Conservation (phyloP, 2,888 invertebrate genomes). For the Malacosoma neustria region DNA sequence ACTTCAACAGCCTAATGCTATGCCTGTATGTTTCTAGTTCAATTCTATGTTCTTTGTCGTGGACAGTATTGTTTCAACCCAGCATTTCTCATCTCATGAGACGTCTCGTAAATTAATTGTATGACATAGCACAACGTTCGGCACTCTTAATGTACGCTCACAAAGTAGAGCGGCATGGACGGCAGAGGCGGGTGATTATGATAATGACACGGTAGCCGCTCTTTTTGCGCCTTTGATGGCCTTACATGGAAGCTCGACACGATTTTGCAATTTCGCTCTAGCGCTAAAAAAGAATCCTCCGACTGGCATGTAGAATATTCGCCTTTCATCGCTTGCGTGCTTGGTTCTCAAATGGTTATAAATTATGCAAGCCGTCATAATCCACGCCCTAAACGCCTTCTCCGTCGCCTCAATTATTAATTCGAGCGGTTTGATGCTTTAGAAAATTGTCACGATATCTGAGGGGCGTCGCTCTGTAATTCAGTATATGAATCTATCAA, state of each 20-base stretch:
- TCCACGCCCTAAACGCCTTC: conserved; percentile 70
- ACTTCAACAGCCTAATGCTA: too few relatives aligned
- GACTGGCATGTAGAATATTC: conserved; percentile 12
- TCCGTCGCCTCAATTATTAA: conserved; percentile 68
- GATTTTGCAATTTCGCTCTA: conserved; percentile 39
- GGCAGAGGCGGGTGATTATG: conserved; percentile 67
- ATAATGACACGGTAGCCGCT: conserved; percentile 69
- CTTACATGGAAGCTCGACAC: conserved; percentile 63
- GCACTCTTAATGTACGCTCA: conserved; percentile 67
- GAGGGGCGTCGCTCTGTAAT: conserved; percentile 58
- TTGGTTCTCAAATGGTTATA: conserved; percentile 59
- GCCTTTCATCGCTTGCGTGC: conserved; percentile 41
- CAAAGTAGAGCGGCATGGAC: conserved; percentile 68
- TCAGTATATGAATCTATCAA: conserved; percentile 45
- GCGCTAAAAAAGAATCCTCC: conserved; percentile 16
- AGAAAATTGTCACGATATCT: conserved; percentile 68
- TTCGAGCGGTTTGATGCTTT: conserved; percentile 70
- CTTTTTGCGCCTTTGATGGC: conserved; percentile 58
- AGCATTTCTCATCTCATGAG: conserved; percentile 39
- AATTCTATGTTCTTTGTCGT: too few relatives aligned
- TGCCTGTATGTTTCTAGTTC: too few relatives aligned
- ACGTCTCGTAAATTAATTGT: conserved; percentile 64
- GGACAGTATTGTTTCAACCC: conserved; percentile 23
- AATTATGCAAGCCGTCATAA: conserved; percentile 72
- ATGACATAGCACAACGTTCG: conserved; percentile 65